Evolutionary conservation across 2,797 vertebrate species (phyloP).

Genomic region (Molothrus aeneus): DNA sequence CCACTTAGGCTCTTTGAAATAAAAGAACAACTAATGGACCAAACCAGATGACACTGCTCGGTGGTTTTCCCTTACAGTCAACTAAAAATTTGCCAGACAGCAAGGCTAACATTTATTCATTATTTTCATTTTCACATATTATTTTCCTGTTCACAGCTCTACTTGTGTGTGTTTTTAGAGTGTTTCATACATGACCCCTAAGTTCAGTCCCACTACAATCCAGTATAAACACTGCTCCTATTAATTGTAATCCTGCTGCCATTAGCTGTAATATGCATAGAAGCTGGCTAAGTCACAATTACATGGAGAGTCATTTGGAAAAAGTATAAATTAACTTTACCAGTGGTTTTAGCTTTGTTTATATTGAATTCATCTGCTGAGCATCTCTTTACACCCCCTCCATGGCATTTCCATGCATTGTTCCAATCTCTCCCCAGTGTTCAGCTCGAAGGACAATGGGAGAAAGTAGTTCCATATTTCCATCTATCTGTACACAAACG

Average conservation of each 20-base stretch:
- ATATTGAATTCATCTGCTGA: slow-evolving; percentile 4
- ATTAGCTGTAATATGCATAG: not conserved
- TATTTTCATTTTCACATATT: not conserved
- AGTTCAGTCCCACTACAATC: not conserved
- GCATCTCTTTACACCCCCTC: not conserved
- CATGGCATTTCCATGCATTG: slow-evolving; percentile 29
- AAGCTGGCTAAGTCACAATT: not conserved
- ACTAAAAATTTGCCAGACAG: not conserved
- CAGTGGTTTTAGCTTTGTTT: not conserved
- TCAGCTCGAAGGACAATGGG: slow-evolving; percentile 43
- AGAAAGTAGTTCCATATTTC: slow-evolving; percentile 60
- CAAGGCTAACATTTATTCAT: not conserved
- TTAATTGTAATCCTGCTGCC: not conserved
- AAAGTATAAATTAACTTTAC: not conserved
- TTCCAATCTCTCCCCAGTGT: slow-evolving; percentile 27
- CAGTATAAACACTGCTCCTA: not conserved
- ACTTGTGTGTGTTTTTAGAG: not conserved
- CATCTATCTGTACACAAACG: not conserved
- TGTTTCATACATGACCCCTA: not conserved
- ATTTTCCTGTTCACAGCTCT: not conserved
- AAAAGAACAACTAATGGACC: not conserved
- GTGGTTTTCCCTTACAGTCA: not conserved
- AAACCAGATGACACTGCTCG: not conserved
- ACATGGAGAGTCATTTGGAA: not conserved
- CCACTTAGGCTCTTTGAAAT: not conserved